A percentile compares a stretch with the other conserved stretches of the same genome.
phyloP scores from a whole-genome alignment of 2,797 vertebrate species.

The Sciaenops ocellatus region DNA sequence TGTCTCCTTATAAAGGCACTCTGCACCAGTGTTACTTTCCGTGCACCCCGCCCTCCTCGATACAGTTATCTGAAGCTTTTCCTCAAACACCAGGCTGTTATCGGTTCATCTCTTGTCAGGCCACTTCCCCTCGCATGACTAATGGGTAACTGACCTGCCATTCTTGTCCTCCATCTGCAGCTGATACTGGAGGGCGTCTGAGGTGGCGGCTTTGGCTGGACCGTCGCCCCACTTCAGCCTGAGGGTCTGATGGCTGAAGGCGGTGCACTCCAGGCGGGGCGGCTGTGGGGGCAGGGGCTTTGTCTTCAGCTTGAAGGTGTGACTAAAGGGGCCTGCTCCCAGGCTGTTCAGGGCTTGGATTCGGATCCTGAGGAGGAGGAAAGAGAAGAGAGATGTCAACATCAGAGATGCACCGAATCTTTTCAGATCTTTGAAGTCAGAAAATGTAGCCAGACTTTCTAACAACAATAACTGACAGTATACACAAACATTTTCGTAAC shows the following conservation, averaged over 20 bases:
- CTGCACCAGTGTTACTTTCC: not conserved
- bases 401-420: constrained; percentile 13
- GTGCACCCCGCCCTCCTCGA: not conserved
- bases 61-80: constrained; percentile 24
- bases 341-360: constrained; percentile 97
- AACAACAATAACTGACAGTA: too few species aligned
- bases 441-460: too few species aligned
- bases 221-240: constrained; percentile 98
- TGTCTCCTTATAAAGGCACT: constrained; percentile 20
- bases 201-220: constrained; percentile 85
- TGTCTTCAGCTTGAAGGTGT: constrained; percentile 97
- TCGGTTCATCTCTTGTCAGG: constrained; percentile 14
- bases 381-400: not conserved
- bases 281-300: constrained; percentile 96
- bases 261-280: constrained; percentile 96
- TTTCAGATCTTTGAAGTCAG: too few species aligned
- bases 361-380: constrained; percentile 87
- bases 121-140: constrained; percentile 21
- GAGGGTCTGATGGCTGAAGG: constrained; percentile 97
- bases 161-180: constrained; percentile 97
- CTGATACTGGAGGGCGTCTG: constrained; percentile 95
- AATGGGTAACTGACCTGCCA: constrained; percentile 87
- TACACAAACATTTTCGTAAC: too few species aligned
- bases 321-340: constrained; percentile 97
- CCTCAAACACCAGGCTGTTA: constrained; percentile 21